phyloP scores from a whole-genome alignment of 2,113 vertebrate genomes.

The Miniopterus natalensis region DNA sequence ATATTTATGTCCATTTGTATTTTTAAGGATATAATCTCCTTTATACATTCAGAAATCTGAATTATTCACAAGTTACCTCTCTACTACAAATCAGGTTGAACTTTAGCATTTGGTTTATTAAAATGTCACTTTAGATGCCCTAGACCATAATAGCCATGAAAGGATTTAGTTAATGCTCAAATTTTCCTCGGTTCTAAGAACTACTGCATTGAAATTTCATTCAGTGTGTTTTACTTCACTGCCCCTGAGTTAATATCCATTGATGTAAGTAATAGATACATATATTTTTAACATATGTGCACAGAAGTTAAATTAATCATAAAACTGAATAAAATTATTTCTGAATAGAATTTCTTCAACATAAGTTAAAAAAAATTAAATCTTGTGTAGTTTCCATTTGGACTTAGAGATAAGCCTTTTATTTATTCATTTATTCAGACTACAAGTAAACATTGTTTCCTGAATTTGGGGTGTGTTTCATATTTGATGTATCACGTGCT shows the following conservation, averaged over 20 bases:
- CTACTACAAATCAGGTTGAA: background rate
- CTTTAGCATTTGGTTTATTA: background rate
- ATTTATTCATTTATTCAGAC: constrained; percentile 28
- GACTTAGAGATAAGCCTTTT: background rate
- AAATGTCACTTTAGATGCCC: background rate
- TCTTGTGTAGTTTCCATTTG: background rate
- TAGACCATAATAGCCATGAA: background rate
- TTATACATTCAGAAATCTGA: background rate
- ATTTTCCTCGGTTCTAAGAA: constrained; percentile 23
- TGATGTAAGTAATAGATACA: background rate
- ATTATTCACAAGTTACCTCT: background rate
- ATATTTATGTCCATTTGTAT: constrained; percentile 1
- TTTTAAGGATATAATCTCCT: background rate
- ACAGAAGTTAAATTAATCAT: background rate
- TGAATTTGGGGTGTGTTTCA: background rate
- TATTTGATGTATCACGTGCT: background rate
- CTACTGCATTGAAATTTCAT: background rate
- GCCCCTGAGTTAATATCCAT: background rate
- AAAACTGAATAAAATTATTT: background rate
- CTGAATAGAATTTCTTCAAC: background rate
- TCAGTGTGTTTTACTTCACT: background rate
- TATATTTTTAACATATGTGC: background rate
- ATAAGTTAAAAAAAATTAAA: background rate
- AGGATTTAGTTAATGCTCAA: constrained; percentile 7
- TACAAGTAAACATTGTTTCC: background rate